Base-by-base conservation (phyloP, 1,140 invertebrate genomes). In the Trichonephila clavipes region DNA sequence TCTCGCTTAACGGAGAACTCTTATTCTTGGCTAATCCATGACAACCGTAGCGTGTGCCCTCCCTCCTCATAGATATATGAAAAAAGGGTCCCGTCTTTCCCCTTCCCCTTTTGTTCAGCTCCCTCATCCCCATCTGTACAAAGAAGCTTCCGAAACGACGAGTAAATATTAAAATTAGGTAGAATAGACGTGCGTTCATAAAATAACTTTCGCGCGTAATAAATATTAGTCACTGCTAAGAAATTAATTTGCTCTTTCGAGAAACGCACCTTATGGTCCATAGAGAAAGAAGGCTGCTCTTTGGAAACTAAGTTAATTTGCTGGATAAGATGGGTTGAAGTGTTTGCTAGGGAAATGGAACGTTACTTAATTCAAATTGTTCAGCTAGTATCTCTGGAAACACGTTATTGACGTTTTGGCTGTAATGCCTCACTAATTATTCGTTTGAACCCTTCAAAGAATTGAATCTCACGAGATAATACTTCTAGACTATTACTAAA, bases 221-320 rank as follows among this genome's bases (percentile, higher is more conserved):
- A 83, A n/a, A 18, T 44, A 83, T 83, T 44, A 83, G 44, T 83
- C 81, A 18, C 28, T 34, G 81, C 16, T 44, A 83, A 83, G 28
- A 83, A 83, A 83, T 83, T 83, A 83, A 83, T 83, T 83, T 83
- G 81, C 81, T 83, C 44, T 83, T 83, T 40, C 44, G 14, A 58
- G 34, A 18, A 83, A 83, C 34, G 51, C 51, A 51, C 51, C 51
- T 51, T 51, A 51, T 51, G 51, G 51, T 51, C 51, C 8, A 51
- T 10, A 83, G 19, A n/a, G 34, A 83, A 51, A 28, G 72, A 34
- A 51, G 51, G 51, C 51, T 10, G 51, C 51, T 10, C 81, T 64
- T 83, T 83, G 19, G 44, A 44, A 83, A 58, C 81, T 44, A 83
- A 83, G 44, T 83, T 83, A 83, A 83, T 83, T 83, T n/a, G 28